These are phyloP conservation scores for Euphydryas editha DNA, from an alignment of 2,888 invertebrate species.

Conservation along the genomic window DNA sequence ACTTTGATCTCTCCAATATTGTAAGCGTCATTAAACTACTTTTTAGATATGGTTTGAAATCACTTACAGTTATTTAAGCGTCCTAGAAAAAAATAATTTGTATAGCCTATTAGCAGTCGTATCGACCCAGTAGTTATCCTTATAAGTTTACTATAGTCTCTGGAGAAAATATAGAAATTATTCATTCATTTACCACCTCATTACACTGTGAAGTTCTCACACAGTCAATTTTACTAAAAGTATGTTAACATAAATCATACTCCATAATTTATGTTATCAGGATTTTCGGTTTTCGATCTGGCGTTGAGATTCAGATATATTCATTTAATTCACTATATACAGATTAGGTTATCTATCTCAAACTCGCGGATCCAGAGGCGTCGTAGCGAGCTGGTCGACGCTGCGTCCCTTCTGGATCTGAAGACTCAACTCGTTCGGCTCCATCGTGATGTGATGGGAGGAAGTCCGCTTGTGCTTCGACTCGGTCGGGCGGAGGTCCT, in stretches of 20 bases:
- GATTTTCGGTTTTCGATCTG: background rate
- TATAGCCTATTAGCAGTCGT: conserved; percentile 25
- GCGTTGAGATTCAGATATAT: conserved; percentile 46
- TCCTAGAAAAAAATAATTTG: conserved; percentile 47
- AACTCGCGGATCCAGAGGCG: conserved; percentile 60
- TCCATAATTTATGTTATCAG: conserved; percentile 17
- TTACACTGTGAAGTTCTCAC: conserved; percentile 27
- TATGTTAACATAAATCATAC: conserved; percentile 30
- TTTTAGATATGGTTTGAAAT: conserved; percentile 77
- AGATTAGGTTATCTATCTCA: conserved; percentile 44
- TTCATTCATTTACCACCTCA: conserved; percentile 38
- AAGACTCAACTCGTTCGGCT: conserved; percentile 66
- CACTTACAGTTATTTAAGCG: conserved; percentile 63
- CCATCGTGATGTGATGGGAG: conserved; percentile 77
- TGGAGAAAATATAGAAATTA: conserved; percentile 35
- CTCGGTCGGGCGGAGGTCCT: conserved; percentile 73
- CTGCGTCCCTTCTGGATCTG: conserved; percentile 74
- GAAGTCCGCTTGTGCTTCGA: conserved; percentile 75
- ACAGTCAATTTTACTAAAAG: conserved; percentile 43
- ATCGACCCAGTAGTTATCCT: background rate
- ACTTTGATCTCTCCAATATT: conserved; percentile 47
- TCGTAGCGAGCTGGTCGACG: conserved; percentile 67
- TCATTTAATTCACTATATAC: conserved; percentile 28
- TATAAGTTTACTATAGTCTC: conserved; percentile 16
- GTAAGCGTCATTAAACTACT: conserved; percentile 61